Base-by-base conservation (phyloP, 2,113 vertebrate genomes). In the Myotis davidii region DNA sequence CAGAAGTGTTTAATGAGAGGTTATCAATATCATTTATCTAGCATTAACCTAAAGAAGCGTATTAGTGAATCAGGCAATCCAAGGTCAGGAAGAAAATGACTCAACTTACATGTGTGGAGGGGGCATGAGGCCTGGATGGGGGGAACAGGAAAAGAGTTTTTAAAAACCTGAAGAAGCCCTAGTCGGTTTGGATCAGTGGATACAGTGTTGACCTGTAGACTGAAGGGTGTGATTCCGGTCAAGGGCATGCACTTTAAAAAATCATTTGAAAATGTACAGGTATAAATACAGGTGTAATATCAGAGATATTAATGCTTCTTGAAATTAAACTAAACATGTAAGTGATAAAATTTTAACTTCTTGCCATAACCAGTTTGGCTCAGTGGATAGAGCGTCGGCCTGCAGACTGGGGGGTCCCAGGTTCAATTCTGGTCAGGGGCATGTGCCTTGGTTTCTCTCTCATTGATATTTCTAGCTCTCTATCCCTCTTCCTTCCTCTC, bases 1-100 rank as follows among this genome's bases (percentile, higher is more conserved):
- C 56, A 84, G 65, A 37, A 32, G 29, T 59, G 21, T 94, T 97
- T 97, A 97, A 97, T 96, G 61, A 70, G 42, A 12, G 2, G 5
- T 48, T 95, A 91, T 0, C 0, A 92, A 37, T 79, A 89, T 69
- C 42, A 50, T 93, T 97, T 97, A 86, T 82, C 56, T 67, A 79
- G 77, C 79, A 76, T 4, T 39, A 42, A 42, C 84, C 39, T 88
- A 90, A 92, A 52, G 93, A 87, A 89, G 56, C 37, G 17, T 32
- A 5, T 42, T 39, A 27, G 52, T 65, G 45, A 61, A 39, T 52
- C 12, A 72, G 86, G 48, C 50, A 85, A 45, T 56, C 50, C 73
- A 72, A 20, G n/a, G 23, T 37, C 0, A 3, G 29, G 39, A 76
- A 52, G 39, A 61, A 86, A 50, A 25, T 17, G 32, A 9, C 20